Base-by-base conservation (phyloP, 2,888 invertebrate species). In the Leptothorax acervorum region DNA sequence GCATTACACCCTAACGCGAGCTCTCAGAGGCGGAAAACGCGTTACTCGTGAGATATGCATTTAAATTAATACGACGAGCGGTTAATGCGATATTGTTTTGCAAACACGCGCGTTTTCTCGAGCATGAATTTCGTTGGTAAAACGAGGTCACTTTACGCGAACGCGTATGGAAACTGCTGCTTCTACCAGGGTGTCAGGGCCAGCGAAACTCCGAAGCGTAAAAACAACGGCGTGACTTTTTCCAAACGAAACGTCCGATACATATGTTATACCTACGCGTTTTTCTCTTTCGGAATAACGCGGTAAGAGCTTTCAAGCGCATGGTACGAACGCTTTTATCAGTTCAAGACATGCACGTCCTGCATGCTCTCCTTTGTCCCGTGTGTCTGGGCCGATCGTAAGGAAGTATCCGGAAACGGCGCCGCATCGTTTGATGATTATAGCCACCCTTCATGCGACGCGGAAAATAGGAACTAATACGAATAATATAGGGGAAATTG, bases 391-490 rank as follows among this genome's bases (percentile, higher is more conserved):
- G 12, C 12, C 55, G 42, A 62, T 70, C 53, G 31, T 42, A 39
- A 81, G 70, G 18, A 23, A 51, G 18, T 5, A 39, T 60, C 73
- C 79, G 73, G 48, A 81, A 81, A 71, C 60, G 73, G 23, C 39
- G 62, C 3, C 5, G 60, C 28, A 12, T 45, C 35, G 71, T 81
- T 71, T 28, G 73, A 81, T 18, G 48, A 71, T 81, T 60, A 71
- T 28, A 45, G 42, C 31, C 45, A 23, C 45, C 78, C 78, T 42
- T 78, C 42, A 53, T 57, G 48, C 57, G 71, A 48, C 35, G 79
- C 23, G 60, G 42, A 81, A 81, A 79, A 71, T 60, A 28, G 60
- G 18, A 79, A 71, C 62, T 81, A 71, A 71, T 48, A 71, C 57
- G 71, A 79, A 45, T 71, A 18, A 71, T n/a, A 31, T n/a, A 31